phyloP scores from a whole-genome alignment of 92 coral and sea anemone species.

The Paramuricea clavata region DNA sequence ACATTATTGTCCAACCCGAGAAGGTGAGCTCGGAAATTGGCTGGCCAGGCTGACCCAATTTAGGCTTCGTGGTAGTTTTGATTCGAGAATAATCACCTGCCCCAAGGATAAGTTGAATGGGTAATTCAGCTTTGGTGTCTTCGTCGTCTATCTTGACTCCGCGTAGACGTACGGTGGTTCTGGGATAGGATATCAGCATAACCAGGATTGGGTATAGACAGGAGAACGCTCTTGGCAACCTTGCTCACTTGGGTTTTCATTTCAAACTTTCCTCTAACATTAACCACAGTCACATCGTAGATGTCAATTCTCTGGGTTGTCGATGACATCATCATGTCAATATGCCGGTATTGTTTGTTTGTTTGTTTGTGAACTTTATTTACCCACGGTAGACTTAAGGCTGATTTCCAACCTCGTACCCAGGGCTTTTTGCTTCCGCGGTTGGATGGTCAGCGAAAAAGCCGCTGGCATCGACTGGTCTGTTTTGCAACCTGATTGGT shows the following conservation, averaged over 20 bases:
- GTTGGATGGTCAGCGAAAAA: too few relatives aligned
- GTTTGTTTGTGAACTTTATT: not conserved
- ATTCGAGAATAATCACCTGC: slow-evolving; percentile 15
- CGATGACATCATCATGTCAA: not conserved
- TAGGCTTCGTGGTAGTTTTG: slow-evolving; percentile 10
- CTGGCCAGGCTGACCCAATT: slow-evolving; percentile 12
- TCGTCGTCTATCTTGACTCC: slow-evolving; percentile 11
- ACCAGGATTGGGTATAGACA: not conserved
- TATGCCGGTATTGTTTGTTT: not conserved
- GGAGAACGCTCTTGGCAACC: not conserved
- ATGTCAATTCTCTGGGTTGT: not conserved
- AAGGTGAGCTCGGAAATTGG: not conserved
- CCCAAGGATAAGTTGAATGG: not conserved
- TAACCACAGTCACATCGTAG: not conserved
- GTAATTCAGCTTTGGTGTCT: slow-evolving; percentile 5
- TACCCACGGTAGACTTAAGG: too few relatives aligned
- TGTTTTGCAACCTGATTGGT: too few relatives aligned
- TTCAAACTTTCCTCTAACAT: not conserved
- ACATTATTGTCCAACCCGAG: slow-evolving; percentile 19
- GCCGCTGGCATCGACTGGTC: too few relatives aligned
- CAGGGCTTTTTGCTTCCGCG: too few relatives aligned
- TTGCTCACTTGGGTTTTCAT: not conserved
- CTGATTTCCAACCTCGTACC: too few relatives aligned
- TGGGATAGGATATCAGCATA: not conserved
- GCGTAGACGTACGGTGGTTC: not conserved